phyloP scores from a whole-genome alignment of 1,140 invertebrate species.

The Drosophila takahashii region DNA sequence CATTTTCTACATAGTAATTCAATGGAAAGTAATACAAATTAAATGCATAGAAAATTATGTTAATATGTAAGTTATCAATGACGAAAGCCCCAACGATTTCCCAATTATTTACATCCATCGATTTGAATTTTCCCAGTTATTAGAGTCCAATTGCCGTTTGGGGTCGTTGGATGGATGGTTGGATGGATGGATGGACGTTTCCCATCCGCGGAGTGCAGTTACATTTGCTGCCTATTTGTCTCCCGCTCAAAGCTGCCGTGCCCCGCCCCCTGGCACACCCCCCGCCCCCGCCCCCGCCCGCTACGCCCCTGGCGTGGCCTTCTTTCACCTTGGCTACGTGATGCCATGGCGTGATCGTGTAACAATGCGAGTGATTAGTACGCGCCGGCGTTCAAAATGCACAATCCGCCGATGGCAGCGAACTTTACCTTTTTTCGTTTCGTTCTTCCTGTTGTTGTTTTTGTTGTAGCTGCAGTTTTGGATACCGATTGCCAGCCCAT shows the following conservation, averaged over 20 bases:
- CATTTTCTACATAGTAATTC: too few relatives aligned
- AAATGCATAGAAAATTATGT: too few relatives aligned
- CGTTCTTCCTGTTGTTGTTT: background rate
- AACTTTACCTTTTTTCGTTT: conserved; percentile 26
- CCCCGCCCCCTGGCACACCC: background rate
- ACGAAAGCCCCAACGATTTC: background rate
- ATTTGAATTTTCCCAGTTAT: conserved; percentile 24
- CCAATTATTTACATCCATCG: conserved; percentile 33
- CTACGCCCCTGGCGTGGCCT: conserved; percentile 33
- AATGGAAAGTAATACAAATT: too few relatives aligned
- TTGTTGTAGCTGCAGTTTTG: background rate
- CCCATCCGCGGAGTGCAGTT: conserved; percentile 29
- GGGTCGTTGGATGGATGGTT: conserved; percentile 10
- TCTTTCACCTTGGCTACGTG: conserved; percentile 55
- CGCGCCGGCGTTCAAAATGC: conserved; percentile 78
- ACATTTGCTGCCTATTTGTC: conserved; percentile 44
- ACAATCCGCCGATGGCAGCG: conserved; percentile 52
- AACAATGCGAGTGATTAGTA: conserved; percentile 83
- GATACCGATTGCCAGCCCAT: background rate
- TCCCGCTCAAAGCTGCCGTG: conserved; percentile 7
- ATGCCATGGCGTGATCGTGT: conserved; percentile 65
- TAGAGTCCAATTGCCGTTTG: conserved; percentile 13
- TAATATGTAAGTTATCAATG: too few relatives aligned
- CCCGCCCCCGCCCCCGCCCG: background rate
- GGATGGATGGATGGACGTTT: conserved; percentile 15